Base-by-base conservation (phyloP, 1,140 invertebrate species). In the Potamilus streckersoni region DNA sequence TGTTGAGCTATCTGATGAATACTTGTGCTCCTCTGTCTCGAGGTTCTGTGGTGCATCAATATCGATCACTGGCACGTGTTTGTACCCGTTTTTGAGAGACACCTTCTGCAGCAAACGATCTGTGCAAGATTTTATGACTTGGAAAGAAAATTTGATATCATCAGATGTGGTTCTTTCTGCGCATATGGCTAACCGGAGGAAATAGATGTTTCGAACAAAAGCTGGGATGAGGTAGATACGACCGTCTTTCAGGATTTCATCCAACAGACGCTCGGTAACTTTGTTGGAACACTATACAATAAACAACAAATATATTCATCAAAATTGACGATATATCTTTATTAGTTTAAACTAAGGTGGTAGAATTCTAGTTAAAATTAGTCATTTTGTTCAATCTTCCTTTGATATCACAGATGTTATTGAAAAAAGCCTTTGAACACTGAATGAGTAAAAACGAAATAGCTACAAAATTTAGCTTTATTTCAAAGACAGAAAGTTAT, bases 201-300 rank as follows among this genome's bases (percentile, higher is more conserved):
- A 82, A 69, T 84, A 84, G 27, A 79, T 31, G 57, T 80, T 63
- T 57, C 78, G 69, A 27, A 67, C 73, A 17, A 82, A 73, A 23
- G 81, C 80, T 31, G 83, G 83, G 27, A 84, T 81, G 59, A 84
- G 55, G 60, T 82, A 82, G 16, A 84, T 79, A n/a, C 77, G 71
- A 11, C 78, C 78, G 60, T 81, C 74, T 17, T 74, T 73, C 38
- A 82, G 49, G 20, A 82, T 79, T 71, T 83, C 78, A 38, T 79
- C 72, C 13, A 82, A 75, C 4, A 83, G 69, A 63, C 69, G 71
- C 69, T 83, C 82, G 19, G 75, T 80, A 2, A 71, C 20, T 23
- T 70, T 74, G 55, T 82, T 83, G 59, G 67, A 64, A 19, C 81
- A 75, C 79, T 82, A 19, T 16, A 72, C 72, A 49, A 49, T 49